Base-by-base conservation (phyloP, 1,140 invertebrate genomes). In the Riptortus pedestris region DNA sequence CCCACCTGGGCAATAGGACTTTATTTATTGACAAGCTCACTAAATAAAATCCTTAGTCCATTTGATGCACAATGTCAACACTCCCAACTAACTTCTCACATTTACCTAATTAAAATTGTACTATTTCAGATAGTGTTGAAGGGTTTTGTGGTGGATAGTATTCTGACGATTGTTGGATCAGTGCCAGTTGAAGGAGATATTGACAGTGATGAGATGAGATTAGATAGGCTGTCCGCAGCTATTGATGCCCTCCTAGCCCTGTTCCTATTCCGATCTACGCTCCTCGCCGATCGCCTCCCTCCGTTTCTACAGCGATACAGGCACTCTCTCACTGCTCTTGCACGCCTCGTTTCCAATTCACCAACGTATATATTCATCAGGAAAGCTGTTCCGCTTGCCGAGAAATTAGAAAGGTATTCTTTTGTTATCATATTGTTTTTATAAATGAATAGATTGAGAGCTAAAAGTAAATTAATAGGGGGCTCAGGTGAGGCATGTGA, bases 251-350 rank as follows among this genome's bases (percentile, higher is more conserved):
- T 66, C 20, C 38, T 66, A n/a, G 55, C 62, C 26, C 33, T 66
- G 0, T 66, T 59, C 33, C 33, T 60, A 7, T 64, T 64, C 33
- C 69, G 69, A 60, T 67, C 63, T 3, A 55, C 43, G 33, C 48
- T 71, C n/a, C 68, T 73, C 33, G 65, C 51, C 27, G 71, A 73
- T 58, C 66, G 69, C 28, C 65, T 75, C 33, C 70, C 73, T 31
- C 43, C 62, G 26, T 69, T 74, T 18, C 48, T 75, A 11, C 14
- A 63, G 26, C 26, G 73, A 4, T 74, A 71, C 38, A 69, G 68
- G 62, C 58, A 47, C 68, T 64, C 18, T 70, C 20, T 66, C 61
- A 26, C 28, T 68, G 20, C 20, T 9, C 29, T 65, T 31, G 47
- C 48, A 16, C 18, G 11, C 1, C 20, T 64, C 2, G n/a, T 27